These are phyloP conservation scores for Mystacornis crossleyi DNA, from an alignment of 2,113 vertebrate genomes.

Conservation along the genomic window DNA sequence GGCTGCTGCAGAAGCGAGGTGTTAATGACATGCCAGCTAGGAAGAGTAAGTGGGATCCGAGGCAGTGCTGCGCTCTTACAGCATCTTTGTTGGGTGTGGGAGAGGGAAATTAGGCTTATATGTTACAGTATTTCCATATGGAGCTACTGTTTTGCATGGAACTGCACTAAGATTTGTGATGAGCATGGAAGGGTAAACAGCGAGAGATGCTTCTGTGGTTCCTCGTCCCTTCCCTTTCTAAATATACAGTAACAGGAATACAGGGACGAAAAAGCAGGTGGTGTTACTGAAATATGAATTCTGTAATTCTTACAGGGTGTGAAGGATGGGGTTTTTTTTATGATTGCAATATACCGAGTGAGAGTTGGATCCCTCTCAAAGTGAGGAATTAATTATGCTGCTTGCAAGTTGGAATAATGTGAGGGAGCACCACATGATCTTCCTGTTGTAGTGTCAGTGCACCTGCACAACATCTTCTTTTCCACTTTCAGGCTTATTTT, in stretches of 20 bases:
- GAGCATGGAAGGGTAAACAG: background rate
- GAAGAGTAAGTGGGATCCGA: background rate
- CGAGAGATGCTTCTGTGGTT: background rate
- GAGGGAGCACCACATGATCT: background rate
- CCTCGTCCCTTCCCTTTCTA: background rate
- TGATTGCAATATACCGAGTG: background rate
- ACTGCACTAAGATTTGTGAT: background rate
- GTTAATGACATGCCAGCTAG: background rate
- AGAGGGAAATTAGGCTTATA: background rate
- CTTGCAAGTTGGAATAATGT: background rate
- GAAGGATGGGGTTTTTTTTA: background rate
- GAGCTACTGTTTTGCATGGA: background rate
- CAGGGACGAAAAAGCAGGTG: background rate
- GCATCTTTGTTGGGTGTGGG: background rate
- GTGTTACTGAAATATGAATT: background rate
- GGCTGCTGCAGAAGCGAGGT: background rate
- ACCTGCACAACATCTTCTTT: background rate
- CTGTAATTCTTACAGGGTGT: background rate
- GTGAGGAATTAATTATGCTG: background rate
- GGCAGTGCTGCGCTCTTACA: background rate
- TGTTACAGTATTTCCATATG: background rate
- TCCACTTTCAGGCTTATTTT: background rate
- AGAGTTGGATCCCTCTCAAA: constrained; percentile 19
- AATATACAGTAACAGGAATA: background rate
- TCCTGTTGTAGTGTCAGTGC: background rate